phyloP scores from a whole-genome alignment of 2,888 invertebrate species.

The Bellardia bayeri region DNA sequence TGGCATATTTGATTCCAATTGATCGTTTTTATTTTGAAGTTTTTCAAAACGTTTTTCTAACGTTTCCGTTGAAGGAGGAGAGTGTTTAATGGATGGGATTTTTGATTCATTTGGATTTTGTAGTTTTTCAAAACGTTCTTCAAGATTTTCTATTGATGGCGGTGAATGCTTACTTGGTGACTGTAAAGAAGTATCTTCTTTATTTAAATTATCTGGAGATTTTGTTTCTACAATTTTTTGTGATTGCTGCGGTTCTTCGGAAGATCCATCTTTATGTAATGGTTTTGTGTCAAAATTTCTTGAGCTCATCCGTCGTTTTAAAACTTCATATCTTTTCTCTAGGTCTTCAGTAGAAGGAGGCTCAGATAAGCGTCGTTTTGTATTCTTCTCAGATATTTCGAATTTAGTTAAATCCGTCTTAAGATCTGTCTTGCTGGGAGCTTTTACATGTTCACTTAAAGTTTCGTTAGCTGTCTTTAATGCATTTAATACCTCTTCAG shows the following conservation, averaged over 20 bases:
- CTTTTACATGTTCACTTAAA: not conserved
- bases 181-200: constrained; percentile 57
- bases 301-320: constrained; percentile 75
- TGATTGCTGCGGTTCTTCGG: constrained; percentile 44
- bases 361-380: constrained; percentile 72
- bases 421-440: not conserved
- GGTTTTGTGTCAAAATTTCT: constrained; percentile 57
- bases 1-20: not conserved
- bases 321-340: constrained; percentile 75
- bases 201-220: not conserved
- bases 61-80: constrained; percentile 75
- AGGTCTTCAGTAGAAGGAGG: constrained; percentile 76
- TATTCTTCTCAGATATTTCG: not conserved
- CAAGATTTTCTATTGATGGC: constrained; percentile 80
- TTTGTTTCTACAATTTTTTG: not conserved
- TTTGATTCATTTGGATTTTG: constrained; percentile 70
- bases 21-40: constrained; percentile 63
- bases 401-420: constrained; percentile 14
- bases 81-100: constrained; percentile 5
- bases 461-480: not conserved
- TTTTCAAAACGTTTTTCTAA: constrained; percentile 75
- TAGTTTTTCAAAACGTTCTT: constrained; percentile 78
- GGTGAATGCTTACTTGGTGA: constrained; percentile 76
- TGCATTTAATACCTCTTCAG: not conserved
- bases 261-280: constrained; percentile 31